Conservation (phyloP, 92 coral and sea anemone species). For the Phenganax subtilis region DNA sequence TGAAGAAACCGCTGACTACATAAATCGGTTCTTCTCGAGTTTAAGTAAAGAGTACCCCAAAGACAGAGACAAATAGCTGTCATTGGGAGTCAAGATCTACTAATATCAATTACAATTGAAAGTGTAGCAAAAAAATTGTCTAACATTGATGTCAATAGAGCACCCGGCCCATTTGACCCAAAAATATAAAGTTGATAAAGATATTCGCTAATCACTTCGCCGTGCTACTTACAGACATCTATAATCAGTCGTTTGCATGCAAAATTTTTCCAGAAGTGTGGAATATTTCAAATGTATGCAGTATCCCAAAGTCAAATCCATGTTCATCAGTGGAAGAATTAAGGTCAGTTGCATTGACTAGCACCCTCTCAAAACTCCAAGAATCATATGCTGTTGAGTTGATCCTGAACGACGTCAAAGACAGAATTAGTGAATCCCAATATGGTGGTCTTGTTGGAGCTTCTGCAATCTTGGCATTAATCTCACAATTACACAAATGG, state of each 20-base stretch:
- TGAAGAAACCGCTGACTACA: no score
- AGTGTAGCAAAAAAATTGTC: background rate
- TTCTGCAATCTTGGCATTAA: background rate
- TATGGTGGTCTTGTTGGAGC: background rate
- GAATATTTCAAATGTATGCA: no score
- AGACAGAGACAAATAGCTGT: background rate
- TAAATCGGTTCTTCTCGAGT: slow-evolving; percentile 5
- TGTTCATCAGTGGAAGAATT: no score
- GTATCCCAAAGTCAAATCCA: no score
- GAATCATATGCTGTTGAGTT: background rate
- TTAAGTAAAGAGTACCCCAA: background rate
- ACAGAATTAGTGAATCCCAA: background rate
- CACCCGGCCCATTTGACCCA: slow-evolving; percentile 5
- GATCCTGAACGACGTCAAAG: no score
- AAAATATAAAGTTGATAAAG: background rate
- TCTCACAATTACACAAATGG: no score
- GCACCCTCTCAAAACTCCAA: background rate
- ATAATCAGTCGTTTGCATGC: no score
- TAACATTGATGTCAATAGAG: background rate
- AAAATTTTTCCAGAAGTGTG: no score
- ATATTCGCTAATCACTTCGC: no score
- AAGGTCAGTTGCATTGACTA: background rate
- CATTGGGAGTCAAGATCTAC: background rate
- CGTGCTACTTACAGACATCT: no score
- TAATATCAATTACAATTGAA: background rate